Conservation (phyloP, 2,113 vertebrate species). For the Sterrhoptilus dennistouni region DNA sequence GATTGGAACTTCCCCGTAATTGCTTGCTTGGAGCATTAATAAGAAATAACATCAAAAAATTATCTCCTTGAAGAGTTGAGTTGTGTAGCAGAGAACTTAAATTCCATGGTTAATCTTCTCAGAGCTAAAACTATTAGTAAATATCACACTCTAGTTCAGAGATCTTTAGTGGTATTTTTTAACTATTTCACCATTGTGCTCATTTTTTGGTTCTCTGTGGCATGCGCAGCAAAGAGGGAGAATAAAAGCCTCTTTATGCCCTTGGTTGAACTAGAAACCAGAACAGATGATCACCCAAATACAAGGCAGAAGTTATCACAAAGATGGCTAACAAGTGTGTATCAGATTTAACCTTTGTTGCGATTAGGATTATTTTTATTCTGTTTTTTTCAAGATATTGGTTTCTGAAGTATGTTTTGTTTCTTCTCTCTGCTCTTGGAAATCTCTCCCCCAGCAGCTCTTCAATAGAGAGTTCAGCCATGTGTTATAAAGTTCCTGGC, state of each 20-base stretch:
- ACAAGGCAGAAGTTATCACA: background rate
- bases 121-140: background rate
- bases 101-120: background rate
- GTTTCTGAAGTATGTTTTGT: background rate
- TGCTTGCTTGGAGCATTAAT: background rate
- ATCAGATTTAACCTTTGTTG: background rate
- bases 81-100: background rate
- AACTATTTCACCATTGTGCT: background rate
- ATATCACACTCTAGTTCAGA: background rate
- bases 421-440: background rate
- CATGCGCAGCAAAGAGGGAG: background rate
- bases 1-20: constrained; percentile 19
- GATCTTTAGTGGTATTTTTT: background rate
- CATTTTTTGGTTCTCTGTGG: background rate
- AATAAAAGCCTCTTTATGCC: background rate
- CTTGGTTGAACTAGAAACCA: background rate
- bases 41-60: constrained; percentile 27
- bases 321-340: background rate
- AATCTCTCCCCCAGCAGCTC: background rate
- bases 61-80: background rate
- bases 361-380: background rate
- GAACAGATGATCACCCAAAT: background rate
- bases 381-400: background rate
- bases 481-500: background rate
- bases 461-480: background rate